Evolutionary conservation across 1,140 invertebrate genomes (phyloP).

Genomic region (Calephelis virginiensis): DNA sequence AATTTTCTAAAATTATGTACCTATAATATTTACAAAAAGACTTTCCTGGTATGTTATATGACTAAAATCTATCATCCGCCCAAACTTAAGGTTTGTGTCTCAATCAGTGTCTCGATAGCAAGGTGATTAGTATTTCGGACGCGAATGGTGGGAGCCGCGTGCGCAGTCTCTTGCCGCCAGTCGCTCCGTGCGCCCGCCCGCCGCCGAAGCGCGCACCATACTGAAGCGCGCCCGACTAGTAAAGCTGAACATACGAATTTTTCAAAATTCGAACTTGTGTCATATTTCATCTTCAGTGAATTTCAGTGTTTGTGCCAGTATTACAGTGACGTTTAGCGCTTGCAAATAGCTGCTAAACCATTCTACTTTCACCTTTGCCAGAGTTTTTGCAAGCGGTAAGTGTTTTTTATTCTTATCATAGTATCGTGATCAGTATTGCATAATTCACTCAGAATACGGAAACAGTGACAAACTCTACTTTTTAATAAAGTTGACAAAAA

Average conservation of each 20-base stretch:
- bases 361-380: slow-evolving; percentile 48
- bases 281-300: slow-evolving; percentile 45
- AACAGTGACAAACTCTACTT: slow-evolving; percentile 30
- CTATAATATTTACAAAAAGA: background rate
- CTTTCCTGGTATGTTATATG: background rate
- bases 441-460: slow-evolving; percentile 29
- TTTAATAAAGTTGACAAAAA: slow-evolving; percentile 19
- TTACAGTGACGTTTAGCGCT: slow-evolving; percentile 41
- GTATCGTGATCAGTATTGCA: slow-evolving; percentile 20
- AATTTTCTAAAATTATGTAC: background rate
- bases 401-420: slow-evolving; percentile 56
- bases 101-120: slow-evolving; percentile 63
- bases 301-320: slow-evolving; percentile 64
- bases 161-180: slow-evolving; percentile 68
- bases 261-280: slow-evolving; percentile 22
- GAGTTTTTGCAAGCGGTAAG: slow-evolving; percentile 69
- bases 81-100: slow-evolving; percentile 39
- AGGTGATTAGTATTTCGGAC: slow-evolving; percentile 74
- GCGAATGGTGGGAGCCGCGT: slow-evolving; percentile 57
- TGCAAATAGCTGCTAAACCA: slow-evolving; percentile 37
- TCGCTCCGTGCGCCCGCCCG: slow-evolving; percentile 54
- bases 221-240: slow-evolving; percentile 38
- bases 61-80: slow-evolving; percentile 32
- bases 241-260: slow-evolving; percentile 21
- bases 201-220: slow-evolving; percentile 46